Evolutionary conservation across 2,113 vertebrate genomes (phyloP), one percentile per base, ranked within the genome.

Genomic region (Thamnaconus septentrionalis): DNA sequence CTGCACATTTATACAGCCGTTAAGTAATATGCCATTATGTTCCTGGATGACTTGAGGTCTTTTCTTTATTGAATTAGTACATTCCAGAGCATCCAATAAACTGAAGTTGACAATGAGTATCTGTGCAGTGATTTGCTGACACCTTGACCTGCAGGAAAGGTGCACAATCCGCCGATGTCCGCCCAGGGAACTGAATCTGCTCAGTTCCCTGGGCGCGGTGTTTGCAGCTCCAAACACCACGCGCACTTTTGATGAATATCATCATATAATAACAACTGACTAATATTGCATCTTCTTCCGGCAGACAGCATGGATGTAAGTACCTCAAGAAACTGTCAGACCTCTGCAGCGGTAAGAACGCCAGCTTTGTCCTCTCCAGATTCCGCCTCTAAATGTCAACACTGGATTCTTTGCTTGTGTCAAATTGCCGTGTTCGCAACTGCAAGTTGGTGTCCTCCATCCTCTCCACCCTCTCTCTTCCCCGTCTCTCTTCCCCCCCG

Each of bases 241-340:
- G 18, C 18, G 18, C 18, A 31, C 18, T 31, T 31, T 31, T 31
- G 1, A 31, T 31, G 18, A 11, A 9, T 41, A 4, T 64, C 8
- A 40, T 53, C 51, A 40, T 41, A 63, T 50, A 40, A 59, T 41
- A 53, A 60, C 52, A 67, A 31, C 18, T 31, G 18, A 31, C 18
- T 31, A 31, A 31, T 2, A 31, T 31, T 31, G 42, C 57, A 5
- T 6, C 54, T 7, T 66, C 64, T 4, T 68, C 73, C 82, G 82
- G 71, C 77, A 85, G 51, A 18, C 50, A 31, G 18, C 18, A 91
- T 91, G 89, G 83, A 91, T 59, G 87, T 87, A 82, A 88, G 87
- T 82, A 86, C 43, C 53, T 47, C 82, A n/a, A 66, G 80, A 59
- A 70, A 75, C 61, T 57, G 54, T 80, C 83, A 83, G 64, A 52